These are phyloP conservation scores for Butorides virescens DNA, from an alignment of 2,113 vertebrate species.

Conservation along the genomic window DNA sequence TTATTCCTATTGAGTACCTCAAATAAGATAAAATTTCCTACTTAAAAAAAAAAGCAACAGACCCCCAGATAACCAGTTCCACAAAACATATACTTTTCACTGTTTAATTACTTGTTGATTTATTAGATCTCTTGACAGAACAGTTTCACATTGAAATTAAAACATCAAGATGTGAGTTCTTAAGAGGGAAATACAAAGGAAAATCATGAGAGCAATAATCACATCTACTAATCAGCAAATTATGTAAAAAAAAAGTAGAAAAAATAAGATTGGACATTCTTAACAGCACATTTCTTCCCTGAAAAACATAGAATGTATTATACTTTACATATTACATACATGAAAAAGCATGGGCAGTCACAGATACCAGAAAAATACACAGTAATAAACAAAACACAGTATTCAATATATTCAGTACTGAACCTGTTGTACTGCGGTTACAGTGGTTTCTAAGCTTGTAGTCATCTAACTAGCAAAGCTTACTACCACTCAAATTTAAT, in stretches of 20 bases:
- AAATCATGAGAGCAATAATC: not conserved
- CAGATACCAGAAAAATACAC: not conserved
- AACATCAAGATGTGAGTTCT: not conserved
- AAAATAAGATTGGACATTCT: not conserved
- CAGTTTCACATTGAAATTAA: not conserved
- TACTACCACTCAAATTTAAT: slow-evolving; percentile 43
- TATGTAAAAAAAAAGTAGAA: not conserved
- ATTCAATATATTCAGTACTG: not conserved
- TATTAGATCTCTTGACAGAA: not conserved
- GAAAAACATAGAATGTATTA: not conserved
- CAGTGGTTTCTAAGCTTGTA: not conserved
- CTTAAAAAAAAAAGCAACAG: not conserved
- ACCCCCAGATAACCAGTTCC: not conserved
- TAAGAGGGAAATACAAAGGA: not conserved
- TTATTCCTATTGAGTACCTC: not conserved
- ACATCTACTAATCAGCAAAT: not conserved
- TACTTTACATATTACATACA: not conserved
- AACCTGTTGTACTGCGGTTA: not conserved
- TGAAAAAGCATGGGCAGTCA: not conserved
- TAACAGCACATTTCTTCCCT: not conserved
- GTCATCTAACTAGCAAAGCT: slow-evolving; percentile 37
- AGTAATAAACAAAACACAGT: not conserved
- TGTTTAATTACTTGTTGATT: not conserved
- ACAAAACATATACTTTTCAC: not conserved
- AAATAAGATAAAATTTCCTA: not conserved